Evolutionary conservation across 2,888 invertebrate species (phyloP).

Genomic region (Sinopyrophorus schimmeli): DNA sequence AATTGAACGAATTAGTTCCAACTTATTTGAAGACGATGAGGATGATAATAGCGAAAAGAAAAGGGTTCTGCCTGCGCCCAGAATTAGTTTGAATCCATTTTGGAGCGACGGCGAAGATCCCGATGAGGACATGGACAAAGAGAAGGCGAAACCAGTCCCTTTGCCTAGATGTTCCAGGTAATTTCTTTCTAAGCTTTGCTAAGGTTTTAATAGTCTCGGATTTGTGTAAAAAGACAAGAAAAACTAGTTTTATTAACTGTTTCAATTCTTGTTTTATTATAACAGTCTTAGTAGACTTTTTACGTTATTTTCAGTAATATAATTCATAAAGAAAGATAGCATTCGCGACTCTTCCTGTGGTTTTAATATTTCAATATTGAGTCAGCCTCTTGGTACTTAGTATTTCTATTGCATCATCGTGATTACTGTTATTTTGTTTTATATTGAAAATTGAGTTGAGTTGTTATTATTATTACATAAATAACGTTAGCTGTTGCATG

Average conservation of each 20-base stretch:
- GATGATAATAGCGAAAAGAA: constrained; percentile 43
- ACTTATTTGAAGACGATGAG: constrained; percentile 42
- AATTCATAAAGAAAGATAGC: too few species aligned
- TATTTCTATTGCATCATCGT: too few species aligned
- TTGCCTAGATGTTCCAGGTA: constrained; percentile 57
- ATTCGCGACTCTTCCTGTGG: too few species aligned
- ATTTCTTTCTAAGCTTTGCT: constrained; percentile 21
- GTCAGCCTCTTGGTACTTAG: too few species aligned
- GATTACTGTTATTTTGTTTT: constrained; percentile 28
- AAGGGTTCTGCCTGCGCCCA: constrained; percentile 49
- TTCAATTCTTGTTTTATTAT: too few species aligned
- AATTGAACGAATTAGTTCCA: constrained; percentile 33
- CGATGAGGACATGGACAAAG: constrained; percentile 53
- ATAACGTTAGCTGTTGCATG: neutral
- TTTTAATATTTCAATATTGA: too few species aligned
- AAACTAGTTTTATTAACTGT: constrained; percentile 1
- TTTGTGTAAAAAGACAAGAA: constrained; percentile 1
- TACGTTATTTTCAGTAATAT: too few species aligned
- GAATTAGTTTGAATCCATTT: constrained; percentile 68
- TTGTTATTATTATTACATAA: too few species aligned
- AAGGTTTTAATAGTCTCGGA: neutral
- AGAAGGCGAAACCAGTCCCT: constrained; percentile 41
- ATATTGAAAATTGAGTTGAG: too few species aligned
- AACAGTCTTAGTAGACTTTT: too few species aligned
- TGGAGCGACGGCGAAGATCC: constrained; percentile 71